Base-by-base conservation (phyloP, 2,888 invertebrate genomes). In the Lydus trimaculatus region DNA sequence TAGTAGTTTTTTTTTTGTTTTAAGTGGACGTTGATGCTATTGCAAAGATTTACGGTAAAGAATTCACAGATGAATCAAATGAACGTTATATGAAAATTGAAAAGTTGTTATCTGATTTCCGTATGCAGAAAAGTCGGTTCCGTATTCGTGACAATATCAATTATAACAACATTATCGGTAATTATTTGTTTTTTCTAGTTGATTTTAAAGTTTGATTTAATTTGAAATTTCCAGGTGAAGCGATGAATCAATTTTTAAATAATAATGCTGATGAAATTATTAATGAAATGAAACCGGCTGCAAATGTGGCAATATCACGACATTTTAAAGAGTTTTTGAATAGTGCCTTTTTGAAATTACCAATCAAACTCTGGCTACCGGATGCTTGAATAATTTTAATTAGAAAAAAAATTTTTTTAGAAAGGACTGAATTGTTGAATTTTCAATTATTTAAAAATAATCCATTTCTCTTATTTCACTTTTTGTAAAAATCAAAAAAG, bases 171-270 rank as follows among this genome's bases (percentile, higher is more conserved):
- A 88, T 94, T 66, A 91, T 94, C 77, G 94, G 94, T 90, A 87
- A 86, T 79, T 68, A 3, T 61, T 25, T 48, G n/a, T 11, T 2
- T 15, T 39, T 9, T 67, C 52, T 65, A 61, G 13, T 63, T 63
- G 43, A 52, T 65, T 66, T 52, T 43, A n/a, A 33, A 33, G 33
- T 62, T 36, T 33, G 13, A 64, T 52, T 68, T 63, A n/a, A 65
- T 31, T 74, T 52, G 8, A 17, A n/a, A 28, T 20, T 78, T 78
- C 31, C 84, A 92, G 92, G 92, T 48, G 91, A 93, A 82, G 94
- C 94, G 0, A 93, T 94, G 90, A 94, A 94, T 84, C 93, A 93
- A 82, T 94, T 94, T 83, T 85, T 94, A 72, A 94, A 94, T 85
- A 91, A 91, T 83, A 94, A 94, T 79, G 90, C 92, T 0, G 90